Percentiles rank a stretch among this genome's conserved stretches.
These are phyloP conservation scores for Baronia brevicornis DNA, from an alignment of 2,888 invertebrate genomes.

Conservation along the genomic window DNA sequence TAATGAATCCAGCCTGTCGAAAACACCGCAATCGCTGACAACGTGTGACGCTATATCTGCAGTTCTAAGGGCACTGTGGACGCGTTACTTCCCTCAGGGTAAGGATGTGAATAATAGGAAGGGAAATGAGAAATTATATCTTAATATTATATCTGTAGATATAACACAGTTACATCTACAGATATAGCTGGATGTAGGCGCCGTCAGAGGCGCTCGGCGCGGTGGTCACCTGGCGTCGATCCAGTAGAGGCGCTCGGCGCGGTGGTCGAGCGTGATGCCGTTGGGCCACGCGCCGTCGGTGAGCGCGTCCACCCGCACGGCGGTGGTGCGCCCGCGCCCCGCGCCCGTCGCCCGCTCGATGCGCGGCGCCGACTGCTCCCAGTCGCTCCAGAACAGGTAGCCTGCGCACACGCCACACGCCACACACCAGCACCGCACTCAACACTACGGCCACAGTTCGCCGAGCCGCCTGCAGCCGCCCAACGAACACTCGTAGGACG, in stretches of 20 bases:
- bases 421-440: conserved; percentile 87
- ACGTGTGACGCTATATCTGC: too few species aligned
- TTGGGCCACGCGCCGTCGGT: conserved; percentile 86
- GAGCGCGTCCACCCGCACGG: conserved; percentile 74
- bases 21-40: too few species aligned
- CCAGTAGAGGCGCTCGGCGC: conserved; percentile 87
- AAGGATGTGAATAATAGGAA: too few species aligned
- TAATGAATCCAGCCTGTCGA: too few species aligned
- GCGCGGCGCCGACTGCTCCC: conserved; percentile 85
- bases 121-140: too few species aligned
- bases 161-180: too few species aligned
- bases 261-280: conserved; percentile 84
- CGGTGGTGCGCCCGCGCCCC: conserved; percentile 78
- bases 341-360: conserved; percentile 90
- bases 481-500: not conserved
- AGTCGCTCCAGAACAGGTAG: conserved; percentile 90
- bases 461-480: not conserved
- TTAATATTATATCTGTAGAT: too few species aligned
- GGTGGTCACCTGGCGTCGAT: conserved; percentile 77
- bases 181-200: too few species aligned
- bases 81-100: too few species aligned
- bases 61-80: too few species aligned
- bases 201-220: not conserved
- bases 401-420: conserved; percentile 81
- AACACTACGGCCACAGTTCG: conserved; percentile 84